Evolutionary conservation across 1,140 invertebrate genomes (phyloP).

Genomic region (Aphaenogaster ashmeadi): DNA sequence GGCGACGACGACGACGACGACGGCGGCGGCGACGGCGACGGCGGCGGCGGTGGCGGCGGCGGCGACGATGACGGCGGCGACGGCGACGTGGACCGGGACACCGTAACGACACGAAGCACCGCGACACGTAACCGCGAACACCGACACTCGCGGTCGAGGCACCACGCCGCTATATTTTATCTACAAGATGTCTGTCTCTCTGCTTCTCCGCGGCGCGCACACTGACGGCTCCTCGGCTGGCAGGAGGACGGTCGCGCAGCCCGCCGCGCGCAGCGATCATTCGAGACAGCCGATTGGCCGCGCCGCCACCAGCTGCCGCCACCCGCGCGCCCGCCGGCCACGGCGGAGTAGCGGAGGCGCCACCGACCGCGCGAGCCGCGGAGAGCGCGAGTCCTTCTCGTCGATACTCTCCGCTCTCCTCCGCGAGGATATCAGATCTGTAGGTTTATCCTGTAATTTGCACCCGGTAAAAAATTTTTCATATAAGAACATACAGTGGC

Average conservation of each 20-base stretch:
- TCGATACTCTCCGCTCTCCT: not conserved
- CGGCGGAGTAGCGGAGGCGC: not conserved
- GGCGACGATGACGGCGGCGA: constrained; percentile 27
- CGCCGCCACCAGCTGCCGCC: constrained; percentile 68
- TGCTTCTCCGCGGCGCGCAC: constrained; percentile 81
- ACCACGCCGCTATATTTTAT: constrained; percentile 84
- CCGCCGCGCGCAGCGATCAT: constrained; percentile 80
- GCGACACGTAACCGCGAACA: constrained; percentile 77
- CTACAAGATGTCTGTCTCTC: constrained; percentile 85
- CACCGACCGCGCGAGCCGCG: not conserved
- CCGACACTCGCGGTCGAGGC: constrained; percentile 81
- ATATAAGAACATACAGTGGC: no score
- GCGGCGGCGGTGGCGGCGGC: not conserved
- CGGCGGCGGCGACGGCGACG: constrained; percentile 8
- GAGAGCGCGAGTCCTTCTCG: not conserved
- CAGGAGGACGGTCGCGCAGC: constrained; percentile 74
- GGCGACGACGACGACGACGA: not conserved
- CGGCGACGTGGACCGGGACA: constrained; percentile 73
- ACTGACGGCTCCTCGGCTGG: constrained; percentile 79
- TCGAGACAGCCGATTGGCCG: constrained; percentile 69
- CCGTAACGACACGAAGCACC: constrained; percentile 72
- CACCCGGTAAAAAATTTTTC: no score
- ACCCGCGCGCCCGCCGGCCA: constrained; percentile 34
- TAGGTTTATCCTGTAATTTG: no score
- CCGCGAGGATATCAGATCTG: no score